A percentile compares a stretch with the other conserved stretches of the same genome.
Conservation (phyloP, 2,797 vertebrate genomes). For the Phrynocephalus vlangalii region DNA sequence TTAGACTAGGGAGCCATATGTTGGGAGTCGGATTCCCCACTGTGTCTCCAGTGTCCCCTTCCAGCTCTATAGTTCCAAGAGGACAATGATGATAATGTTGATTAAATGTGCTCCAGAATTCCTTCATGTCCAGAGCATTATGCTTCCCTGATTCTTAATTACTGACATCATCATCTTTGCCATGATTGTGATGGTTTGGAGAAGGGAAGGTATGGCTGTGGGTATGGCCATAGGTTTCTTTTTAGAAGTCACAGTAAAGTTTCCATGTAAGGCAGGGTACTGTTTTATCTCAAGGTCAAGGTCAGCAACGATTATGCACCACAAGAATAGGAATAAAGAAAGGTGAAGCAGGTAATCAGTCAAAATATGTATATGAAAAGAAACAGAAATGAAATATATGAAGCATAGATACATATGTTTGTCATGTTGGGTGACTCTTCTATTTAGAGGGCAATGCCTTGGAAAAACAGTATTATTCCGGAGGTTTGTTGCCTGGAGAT, state of each 20-base stretch:
- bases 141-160: background rate
- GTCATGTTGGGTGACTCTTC: background rate
- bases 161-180: background rate
- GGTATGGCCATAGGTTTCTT: background rate
- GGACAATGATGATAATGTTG: too few relatives aligned
- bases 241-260: background rate
- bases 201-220: background rate
- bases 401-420: background rate
- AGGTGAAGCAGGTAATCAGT: background rate
- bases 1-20: too few relatives aligned
- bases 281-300: background rate
- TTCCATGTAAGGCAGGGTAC: background rate
- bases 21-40: too few relatives aligned
- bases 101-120: too few relatives aligned
- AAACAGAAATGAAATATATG: too few relatives aligned
- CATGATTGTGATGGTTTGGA: background rate
- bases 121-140: background rate
- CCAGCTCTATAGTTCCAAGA: too few relatives aligned
- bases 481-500: background rate
- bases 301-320: background rate
- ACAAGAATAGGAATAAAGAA: background rate
- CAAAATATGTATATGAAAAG: background rate
- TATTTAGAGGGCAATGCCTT: background rate
- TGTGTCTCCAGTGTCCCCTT: too few relatives aligned
- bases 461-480: background rate